Evolutionary conservation across 2,113 vertebrate species (phyloP).

Genomic region (Pygoscelis adeliae): DNA sequence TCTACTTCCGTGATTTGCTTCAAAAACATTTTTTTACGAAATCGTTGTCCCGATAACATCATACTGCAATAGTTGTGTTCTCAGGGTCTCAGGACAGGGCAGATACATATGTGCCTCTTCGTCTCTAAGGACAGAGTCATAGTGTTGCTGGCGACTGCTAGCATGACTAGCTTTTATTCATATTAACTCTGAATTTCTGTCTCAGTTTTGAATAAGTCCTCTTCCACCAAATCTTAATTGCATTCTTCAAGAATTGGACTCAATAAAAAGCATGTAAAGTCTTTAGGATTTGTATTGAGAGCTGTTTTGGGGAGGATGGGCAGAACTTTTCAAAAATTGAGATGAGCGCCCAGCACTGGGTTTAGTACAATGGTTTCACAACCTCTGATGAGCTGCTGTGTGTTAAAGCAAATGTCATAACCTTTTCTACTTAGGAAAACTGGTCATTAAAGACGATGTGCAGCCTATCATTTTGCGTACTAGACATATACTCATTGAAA

Average conservation of each 20-base stretch:
- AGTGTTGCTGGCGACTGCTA: background rate
- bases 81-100: background rate
- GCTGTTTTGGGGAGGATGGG: background rate
- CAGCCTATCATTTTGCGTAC: constrained; percentile 84
- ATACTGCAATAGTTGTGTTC: background rate
- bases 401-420: background rate
- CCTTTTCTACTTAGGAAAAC: constrained; percentile 78
- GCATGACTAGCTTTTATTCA: background rate
- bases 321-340: background rate
- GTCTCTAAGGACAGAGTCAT: background rate
- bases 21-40: background rate
- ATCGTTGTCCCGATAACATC: background rate
- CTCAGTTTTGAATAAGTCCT: background rate
- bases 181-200: background rate
- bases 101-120: background rate
- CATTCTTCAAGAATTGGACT: background rate
- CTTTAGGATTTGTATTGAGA: background rate
- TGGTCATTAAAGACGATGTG: constrained; percentile 87
- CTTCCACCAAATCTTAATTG: background rate
- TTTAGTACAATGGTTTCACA: background rate
- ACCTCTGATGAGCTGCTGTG: background rate
- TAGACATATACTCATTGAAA: constrained; percentile 89
- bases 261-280: background rate
- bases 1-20: background rate
- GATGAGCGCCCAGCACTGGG: background rate